Percentiles rank a stretch among this genome's conserved stretches.
These are phyloP conservation scores for Scophthalmus maximus DNA, from an alignment of 2,113 vertebrate species.

Conservation along the genomic window DNA sequence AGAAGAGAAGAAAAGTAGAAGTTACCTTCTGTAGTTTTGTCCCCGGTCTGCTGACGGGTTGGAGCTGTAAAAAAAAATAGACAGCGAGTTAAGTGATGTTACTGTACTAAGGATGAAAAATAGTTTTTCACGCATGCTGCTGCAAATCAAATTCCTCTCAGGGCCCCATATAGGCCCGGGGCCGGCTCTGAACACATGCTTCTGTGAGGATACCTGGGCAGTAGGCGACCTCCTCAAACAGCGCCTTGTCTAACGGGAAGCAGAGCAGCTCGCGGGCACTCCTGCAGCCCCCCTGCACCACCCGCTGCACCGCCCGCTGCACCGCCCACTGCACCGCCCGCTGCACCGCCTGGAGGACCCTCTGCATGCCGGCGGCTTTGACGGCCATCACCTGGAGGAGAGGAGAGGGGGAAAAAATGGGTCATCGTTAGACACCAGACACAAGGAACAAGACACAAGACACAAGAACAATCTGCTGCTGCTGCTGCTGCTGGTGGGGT, in stretches of 20 bases:
- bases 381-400: constrained; percentile 41
- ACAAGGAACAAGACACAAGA: no score
- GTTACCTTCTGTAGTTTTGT: constrained; percentile 53
- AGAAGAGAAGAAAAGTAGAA: background rate
- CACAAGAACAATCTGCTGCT: no score
- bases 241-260: constrained; percentile 39
- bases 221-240: constrained; percentile 25
- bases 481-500: no score
- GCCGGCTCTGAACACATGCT: no score
- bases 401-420: background rate
- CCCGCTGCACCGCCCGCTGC: constrained; percentile 59
- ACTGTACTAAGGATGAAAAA: background rate
- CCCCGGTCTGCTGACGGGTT: constrained; percentile 5
- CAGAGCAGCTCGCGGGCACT: constrained; percentile 67
- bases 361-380: constrained; percentile 42
- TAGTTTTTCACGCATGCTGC: no score
- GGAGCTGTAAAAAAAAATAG: constrained; percentile 32
- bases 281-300: constrained; percentile 59
- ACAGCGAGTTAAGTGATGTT: background rate
- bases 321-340: constrained; percentile 57
- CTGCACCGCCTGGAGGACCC: constrained; percentile 52
- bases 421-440: no score
- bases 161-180: no score
- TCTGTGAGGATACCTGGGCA: constrained; percentile 68
- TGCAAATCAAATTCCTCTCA: no score